Evolutionary conservation across 2,797 vertebrate species (phyloP).

Genomic region (Lagodon rhomboides): DNA sequence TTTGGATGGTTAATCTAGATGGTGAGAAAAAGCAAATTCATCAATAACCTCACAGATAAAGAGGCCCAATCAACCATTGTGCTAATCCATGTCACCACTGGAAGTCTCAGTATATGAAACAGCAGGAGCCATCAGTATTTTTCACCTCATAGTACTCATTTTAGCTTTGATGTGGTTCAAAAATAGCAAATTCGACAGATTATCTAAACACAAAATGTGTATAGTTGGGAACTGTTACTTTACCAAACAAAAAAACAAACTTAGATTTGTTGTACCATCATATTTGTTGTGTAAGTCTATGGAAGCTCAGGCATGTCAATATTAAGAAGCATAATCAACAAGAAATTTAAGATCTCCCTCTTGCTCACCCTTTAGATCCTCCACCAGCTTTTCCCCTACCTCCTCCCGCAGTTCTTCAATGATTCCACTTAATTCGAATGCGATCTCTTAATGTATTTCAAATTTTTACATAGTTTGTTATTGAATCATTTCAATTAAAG

Average conservation of each 20-base stretch:
- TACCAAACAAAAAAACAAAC: not conserved
- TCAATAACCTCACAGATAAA: not conserved
- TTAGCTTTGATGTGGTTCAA: not conserved
- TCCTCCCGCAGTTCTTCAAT: no score
- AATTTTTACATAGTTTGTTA: no score
- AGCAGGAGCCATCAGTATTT: not conserved
- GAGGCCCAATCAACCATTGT: not conserved
- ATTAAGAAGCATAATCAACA: no score
- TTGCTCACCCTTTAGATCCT: no score
- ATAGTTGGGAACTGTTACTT: not conserved
- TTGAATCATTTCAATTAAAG: no score
- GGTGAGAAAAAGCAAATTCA: conserved; percentile 4
- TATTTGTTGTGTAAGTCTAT: not conserved
- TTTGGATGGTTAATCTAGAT: conserved; percentile 11
- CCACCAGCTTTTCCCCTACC: no score
- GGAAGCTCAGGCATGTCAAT: no score
- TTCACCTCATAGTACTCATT: not conserved
- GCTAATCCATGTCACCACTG: not conserved
- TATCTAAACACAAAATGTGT: not conserved
- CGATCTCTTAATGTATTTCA: no score
- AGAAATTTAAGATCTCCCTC: no score
- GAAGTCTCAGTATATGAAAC: not conserved
- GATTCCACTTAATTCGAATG: no score
- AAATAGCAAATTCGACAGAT: not conserved
- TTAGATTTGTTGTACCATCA: not conserved